Evolutionary conservation across 2,888 invertebrate genomes (phyloP).

Genomic region (Lasioglossum oenotherae): DNA sequence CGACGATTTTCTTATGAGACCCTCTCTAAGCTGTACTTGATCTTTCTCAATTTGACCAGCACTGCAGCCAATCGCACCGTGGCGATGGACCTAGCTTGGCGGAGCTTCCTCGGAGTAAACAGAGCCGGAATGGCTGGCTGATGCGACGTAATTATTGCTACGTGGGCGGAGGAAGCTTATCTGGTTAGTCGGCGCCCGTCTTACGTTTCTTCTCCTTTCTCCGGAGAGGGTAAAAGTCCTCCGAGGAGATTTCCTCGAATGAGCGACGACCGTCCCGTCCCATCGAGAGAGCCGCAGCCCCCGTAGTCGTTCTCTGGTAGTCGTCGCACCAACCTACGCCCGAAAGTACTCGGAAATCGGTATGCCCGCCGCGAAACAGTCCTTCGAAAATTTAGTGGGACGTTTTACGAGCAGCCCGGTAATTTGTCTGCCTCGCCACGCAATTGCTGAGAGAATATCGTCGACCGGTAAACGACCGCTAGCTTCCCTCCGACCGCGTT

Average conservation of each 20-base stretch:
- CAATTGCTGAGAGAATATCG: conserved; percentile 25
- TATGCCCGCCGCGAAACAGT: conserved; percentile 40
- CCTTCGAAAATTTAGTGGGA: conserved; percentile 45
- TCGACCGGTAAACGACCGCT: neutral
- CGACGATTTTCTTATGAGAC: too few relatives aligned
- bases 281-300: neutral
- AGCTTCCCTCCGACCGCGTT: neutral
- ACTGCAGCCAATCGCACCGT: too few relatives aligned
- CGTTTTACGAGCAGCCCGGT: conserved; percentile 34
- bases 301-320: neutral
- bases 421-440: conserved; percentile 19
- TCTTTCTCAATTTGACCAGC: too few relatives aligned
- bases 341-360: conserved; percentile 46
- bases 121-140: conserved; percentile 43
- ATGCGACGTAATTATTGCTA: conserved; percentile 64
- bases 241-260: conserved; percentile 39
- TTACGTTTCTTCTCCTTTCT: conserved; percentile 8
- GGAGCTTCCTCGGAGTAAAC: conserved; percentile 55
- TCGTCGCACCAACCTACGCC: conserved; percentile 13
- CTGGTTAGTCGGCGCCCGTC: conserved; percentile 32
- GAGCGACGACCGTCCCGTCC: conserved; percentile 20
- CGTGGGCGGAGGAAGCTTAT: conserved; percentile 50
- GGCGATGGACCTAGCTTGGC: conserved; percentile 18
- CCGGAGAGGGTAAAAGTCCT: conserved; percentile 48
- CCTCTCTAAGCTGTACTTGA: too few relatives aligned